Evolutionary conservation across 30 jellyfish, hydroid and myxozoan genomes (phyloP).

Genomic region (Sanderia malayensis): DNA sequence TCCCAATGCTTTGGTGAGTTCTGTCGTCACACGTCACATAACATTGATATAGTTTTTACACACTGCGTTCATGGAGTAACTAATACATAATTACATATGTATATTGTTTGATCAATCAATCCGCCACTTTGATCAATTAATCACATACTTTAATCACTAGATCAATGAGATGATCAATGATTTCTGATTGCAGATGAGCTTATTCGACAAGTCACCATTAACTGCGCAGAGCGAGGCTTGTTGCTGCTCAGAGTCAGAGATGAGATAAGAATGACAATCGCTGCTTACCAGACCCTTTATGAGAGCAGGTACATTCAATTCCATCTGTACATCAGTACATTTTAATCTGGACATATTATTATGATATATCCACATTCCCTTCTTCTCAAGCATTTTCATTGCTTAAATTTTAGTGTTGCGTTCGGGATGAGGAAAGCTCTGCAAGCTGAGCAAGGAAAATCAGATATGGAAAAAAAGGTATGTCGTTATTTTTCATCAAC

Average conservation of each 20-base stretch:
- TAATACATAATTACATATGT: too few relatives aligned
- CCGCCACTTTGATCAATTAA: too few relatives aligned
- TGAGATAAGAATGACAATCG: conserved; percentile 91
- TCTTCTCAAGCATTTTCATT: not conserved
- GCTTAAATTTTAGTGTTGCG: conserved; percentile 70
- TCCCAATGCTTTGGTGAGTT: conserved; percentile 90
- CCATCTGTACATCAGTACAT: too few relatives aligned
- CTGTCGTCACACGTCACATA: too few relatives aligned
- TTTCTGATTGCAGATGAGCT: conserved; percentile 65
- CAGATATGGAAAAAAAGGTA: conserved; percentile 92
- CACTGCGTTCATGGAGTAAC: too few relatives aligned
- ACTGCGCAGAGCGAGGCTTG: conserved; percentile 94
- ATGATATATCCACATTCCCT: too few relatives aligned
- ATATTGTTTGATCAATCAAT: too few relatives aligned
- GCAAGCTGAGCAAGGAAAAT: conserved; percentile 94
- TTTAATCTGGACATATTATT: too few relatives aligned
- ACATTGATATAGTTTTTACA: too few relatives aligned
- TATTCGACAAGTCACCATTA: conserved; percentile 90
- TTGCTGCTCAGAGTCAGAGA: conserved; percentile 87
- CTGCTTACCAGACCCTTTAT: conserved; percentile 93
- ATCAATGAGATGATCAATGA: too few relatives aligned
- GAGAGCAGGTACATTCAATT: conserved; percentile 98
- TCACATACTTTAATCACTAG: too few relatives aligned
- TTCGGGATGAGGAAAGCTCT: conserved; percentile 94
- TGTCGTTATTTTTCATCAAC: too few relatives aligned